Evolutionary conservation across 2,797 vertebrate genomes (phyloP).

Genomic region (Etheostoma nigrum): DNA sequence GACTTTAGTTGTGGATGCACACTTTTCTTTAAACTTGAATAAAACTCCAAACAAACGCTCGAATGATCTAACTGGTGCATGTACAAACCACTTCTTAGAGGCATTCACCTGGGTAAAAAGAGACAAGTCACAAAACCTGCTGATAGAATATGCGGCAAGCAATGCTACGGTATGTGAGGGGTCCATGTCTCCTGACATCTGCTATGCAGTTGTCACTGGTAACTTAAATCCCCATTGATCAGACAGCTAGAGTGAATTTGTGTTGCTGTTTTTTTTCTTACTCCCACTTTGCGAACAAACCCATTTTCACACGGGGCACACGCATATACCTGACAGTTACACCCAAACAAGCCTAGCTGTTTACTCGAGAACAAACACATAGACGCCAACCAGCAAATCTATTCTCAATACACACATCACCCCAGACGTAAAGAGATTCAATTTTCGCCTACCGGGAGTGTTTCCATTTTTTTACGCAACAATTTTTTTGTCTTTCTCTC

Average conservation of each 20-base stretch:
- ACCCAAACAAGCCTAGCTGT: slow-evolving; percentile 86
- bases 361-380: slow-evolving; percentile 86
- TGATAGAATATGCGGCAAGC: slow-evolving; percentile 71
- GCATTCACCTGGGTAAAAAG: slow-evolving; percentile 72
- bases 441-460: slow-evolving; percentile 87
- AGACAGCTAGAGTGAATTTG: slow-evolving; percentile 82
- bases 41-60: slow-evolving; percentile 63
- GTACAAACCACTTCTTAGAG: slow-evolving; percentile 76
- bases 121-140: slow-evolving; percentile 76
- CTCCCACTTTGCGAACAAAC: slow-evolving; percentile 87
- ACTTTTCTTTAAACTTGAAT: slow-evolving; percentile 75
- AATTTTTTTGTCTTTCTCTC: slow-evolving; percentile 76
- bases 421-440: slow-evolving; percentile 86
- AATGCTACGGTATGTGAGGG: slow-evolving; percentile 64
- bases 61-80: slow-evolving; percentile 71
- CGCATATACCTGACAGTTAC: slow-evolving; percentile 85
- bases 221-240: slow-evolving; percentile 87
- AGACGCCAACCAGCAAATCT: slow-evolving; percentile 85
- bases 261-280: slow-evolving; percentile 80
- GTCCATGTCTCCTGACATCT: slow-evolving; percentile 81
- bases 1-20: slow-evolving; percentile 68
- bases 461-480: slow-evolving; percentile 84
- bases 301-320: slow-evolving; percentile 84
- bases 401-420: slow-evolving; percentile 88
- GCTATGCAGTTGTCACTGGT: slow-evolving; percentile 83